Percentiles rank a stretch among this genome's conserved stretches.
Evolutionary conservation across 2,888 invertebrate genomes (phyloP).

Genomic region (Ormyrus nitidulus): DNA sequence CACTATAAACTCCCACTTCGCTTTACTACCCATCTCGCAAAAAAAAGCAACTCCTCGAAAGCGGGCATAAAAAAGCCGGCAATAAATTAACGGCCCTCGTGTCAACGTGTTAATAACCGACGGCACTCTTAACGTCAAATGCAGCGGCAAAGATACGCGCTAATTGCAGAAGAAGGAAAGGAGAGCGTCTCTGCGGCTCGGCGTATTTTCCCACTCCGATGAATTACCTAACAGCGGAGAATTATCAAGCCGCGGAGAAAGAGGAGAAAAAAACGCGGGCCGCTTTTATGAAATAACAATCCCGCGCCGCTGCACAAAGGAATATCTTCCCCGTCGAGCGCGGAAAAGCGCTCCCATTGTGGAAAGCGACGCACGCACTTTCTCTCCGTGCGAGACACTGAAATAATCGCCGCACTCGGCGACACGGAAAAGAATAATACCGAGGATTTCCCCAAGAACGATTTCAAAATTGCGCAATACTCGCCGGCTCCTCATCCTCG

Average conservation of each 20-base stretch:
- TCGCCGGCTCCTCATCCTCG: no score
- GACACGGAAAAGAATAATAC: no score
- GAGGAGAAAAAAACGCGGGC: neutral
- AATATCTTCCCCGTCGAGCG: neutral
- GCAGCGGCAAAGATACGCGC: neutral
- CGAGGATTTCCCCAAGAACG: no score
- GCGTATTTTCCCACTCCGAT: conserved; percentile 47
- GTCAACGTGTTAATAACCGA: conserved; percentile 21
- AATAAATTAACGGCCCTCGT: no score
- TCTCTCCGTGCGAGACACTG: neutral
- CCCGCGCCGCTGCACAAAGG: neutral
- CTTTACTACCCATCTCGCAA: no score
- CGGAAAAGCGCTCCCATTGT: conserved; percentile 39
- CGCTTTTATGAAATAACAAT: conserved; percentile 33
- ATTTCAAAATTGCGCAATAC: no score
- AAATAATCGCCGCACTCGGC: no score
- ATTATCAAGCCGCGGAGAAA: neutral
- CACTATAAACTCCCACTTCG: no score
- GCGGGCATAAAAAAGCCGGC: no score
- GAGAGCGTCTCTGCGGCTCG: conserved; percentile 6
- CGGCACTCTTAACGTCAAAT: neutral
- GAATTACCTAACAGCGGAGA: conserved; percentile 40
- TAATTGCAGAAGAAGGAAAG: conserved; percentile 16
- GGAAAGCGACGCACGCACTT: conserved; percentile 18
- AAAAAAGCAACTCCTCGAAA: no score